A percentile compares a stretch with the other conserved stretches of the same genome.
These are phyloP conservation scores for Tineola bisselliella DNA, from an alignment of 2,888 invertebrate genomes.

Conservation along the genomic window DNA sequence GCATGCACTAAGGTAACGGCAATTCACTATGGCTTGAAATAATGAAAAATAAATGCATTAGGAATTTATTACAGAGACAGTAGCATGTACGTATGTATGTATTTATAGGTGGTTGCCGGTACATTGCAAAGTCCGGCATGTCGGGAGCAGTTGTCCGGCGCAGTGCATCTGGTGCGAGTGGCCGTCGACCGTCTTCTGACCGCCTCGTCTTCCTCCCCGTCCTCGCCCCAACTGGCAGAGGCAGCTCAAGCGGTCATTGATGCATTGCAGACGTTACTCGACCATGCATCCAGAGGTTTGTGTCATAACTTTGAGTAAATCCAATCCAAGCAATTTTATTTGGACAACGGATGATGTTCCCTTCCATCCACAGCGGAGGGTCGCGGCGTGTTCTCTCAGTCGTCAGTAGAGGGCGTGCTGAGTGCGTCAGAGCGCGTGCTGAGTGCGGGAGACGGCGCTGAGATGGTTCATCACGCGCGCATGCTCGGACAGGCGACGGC, in stretches of 20 bases:
- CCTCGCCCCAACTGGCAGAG: constrained; percentile 77
- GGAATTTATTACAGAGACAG: too few relatives aligned
- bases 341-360: too few relatives aligned
- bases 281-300: constrained; percentile 76
- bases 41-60: too few relatives aligned
- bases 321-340: too few relatives aligned
- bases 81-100: background rate
- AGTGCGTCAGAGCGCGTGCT: constrained; percentile 87
- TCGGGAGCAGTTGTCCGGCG: constrained; percentile 90
- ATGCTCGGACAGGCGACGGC: constrained; percentile 94
- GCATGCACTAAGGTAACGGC: constrained; percentile 91
- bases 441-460: constrained; percentile 86
- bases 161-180: constrained; percentile 90
- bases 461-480: constrained; percentile 94
- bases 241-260: constrained; percentile 91
- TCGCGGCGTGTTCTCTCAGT: constrained; percentile 72
- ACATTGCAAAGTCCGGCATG: constrained; percentile 83
- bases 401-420: constrained; percentile 82
- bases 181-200: constrained; percentile 90
- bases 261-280: constrained; percentile 87
- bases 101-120: constrained; percentile 78
- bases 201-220: constrained; percentile 70
- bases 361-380: too few relatives aligned
- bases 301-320: too few relatives aligned
- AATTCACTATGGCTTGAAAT: too few relatives aligned